Conservation (phyloP, 2,888 invertebrate genomes). For the Trachelus iudaicus region DNA sequence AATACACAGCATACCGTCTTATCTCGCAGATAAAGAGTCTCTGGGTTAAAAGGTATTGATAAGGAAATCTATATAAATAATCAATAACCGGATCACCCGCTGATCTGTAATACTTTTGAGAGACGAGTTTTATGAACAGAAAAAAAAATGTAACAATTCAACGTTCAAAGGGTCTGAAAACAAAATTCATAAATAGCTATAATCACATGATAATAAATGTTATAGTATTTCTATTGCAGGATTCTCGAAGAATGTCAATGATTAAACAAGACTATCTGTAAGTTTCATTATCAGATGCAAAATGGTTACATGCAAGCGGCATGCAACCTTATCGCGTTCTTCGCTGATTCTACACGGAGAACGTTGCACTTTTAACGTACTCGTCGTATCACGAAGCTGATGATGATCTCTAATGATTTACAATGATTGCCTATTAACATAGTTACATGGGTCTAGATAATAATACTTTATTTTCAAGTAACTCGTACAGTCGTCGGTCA, state of each 20-base stretch:
- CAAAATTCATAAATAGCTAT: not conserved
- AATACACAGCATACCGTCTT: not conserved
- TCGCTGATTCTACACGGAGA: not conserved
- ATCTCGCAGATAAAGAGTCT: not conserved
- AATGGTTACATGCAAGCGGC: not conserved
- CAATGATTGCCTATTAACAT: not conserved
- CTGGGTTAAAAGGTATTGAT: not conserved
- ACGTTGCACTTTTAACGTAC: not conserved
- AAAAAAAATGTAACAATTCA: not conserved
- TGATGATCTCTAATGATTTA: not conserved
- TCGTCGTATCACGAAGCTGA: not conserved
- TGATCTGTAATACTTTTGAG: not conserved
- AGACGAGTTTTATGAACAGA: not conserved
- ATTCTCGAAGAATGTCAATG: not conserved
- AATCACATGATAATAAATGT: not conserved
- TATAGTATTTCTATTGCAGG: not conserved
- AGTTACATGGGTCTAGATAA: not conserved
- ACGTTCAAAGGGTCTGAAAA: not conserved
- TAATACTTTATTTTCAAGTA: not conserved
- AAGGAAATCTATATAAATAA: not conserved
- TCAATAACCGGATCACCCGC: not conserved
- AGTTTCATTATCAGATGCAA: not conserved
- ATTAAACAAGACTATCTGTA: not conserved
- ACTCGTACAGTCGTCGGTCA: not conserved
- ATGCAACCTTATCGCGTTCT: not conserved